Conservation (phyloP, 2,797 vertebrate species). For the Rousettus madagascariensis region DNA sequence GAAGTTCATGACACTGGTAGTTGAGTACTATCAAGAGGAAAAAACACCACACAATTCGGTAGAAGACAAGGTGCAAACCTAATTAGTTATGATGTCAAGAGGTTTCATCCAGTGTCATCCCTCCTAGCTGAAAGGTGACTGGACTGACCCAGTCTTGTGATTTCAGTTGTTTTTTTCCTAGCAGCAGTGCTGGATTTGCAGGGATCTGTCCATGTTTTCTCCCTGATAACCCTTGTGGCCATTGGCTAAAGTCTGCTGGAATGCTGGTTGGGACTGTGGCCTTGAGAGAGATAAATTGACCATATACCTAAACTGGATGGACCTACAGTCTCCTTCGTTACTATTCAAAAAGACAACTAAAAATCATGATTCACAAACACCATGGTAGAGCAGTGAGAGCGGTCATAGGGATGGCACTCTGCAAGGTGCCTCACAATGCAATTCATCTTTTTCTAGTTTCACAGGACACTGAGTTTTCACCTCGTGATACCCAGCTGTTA, state of each 20-base stretch:
- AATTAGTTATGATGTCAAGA: slow-evolving; percentile 23
- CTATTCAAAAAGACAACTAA: neutral
- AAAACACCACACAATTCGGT: neutral
- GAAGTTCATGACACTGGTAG: neutral
- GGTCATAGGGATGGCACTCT: neutral
- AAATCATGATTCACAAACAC: neutral
- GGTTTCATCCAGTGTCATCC: neutral
- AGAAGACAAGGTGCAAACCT: slow-evolving; percentile 17
- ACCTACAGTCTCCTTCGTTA: neutral
- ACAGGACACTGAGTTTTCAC: neutral
- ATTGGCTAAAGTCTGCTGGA: neutral
- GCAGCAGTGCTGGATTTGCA: neutral
- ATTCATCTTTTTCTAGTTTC: neutral
- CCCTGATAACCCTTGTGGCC: neutral
- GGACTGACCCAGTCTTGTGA: neutral
- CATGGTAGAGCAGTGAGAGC: neutral
- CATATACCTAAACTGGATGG: neutral
- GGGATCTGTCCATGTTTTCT: neutral
- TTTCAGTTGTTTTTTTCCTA: neutral
- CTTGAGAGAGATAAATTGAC: neutral
- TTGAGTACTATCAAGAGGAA: neutral
- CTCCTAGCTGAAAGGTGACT: neutral
- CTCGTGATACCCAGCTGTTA: neutral
- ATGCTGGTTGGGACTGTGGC: neutral
- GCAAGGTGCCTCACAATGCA: neutral